Conservation (phyloP, 2,113 vertebrate species). For the Marmota flaviventris region DNA sequence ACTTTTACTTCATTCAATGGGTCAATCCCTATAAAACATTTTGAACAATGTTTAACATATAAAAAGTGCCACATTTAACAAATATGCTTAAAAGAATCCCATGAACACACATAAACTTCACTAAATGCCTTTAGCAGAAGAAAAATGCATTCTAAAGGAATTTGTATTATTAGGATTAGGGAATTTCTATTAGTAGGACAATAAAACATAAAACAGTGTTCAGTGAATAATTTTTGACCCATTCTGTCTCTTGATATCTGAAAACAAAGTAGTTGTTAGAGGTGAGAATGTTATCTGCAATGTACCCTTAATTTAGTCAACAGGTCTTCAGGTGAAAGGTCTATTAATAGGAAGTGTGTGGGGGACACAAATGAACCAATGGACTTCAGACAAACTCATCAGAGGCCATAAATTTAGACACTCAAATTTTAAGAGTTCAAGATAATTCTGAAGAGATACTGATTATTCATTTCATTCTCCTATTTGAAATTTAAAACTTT, state of each 20-base stretch:
- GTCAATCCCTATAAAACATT: neutral
- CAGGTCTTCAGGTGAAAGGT: neutral
- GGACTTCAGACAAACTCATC: neutral
- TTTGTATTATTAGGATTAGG: neutral
- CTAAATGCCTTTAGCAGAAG: neutral
- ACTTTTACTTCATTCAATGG: neutral
- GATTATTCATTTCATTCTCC: neutral
- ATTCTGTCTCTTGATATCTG: neutral
- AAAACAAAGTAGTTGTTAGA: neutral
- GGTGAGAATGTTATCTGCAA: neutral
- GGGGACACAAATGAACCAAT: neutral
- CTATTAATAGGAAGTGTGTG: neutral
- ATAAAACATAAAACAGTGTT: neutral
- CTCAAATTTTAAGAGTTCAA: neutral
- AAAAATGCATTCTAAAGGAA: neutral
- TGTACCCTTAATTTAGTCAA: neutral
- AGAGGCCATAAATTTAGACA: neutral
- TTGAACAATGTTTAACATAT: neutral
- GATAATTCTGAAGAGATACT: neutral
- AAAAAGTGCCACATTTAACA: neutral
- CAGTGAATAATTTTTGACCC: neutral
- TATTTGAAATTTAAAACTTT: neutral
- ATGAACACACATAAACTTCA: neutral
- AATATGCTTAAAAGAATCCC: neutral
- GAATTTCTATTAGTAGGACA: neutral